Percentiles rank a stretch among this genome's conserved stretches.
phyloP scores from a whole-genome alignment of 2,888 invertebrate genomes.

The Caenorhabditis sp. region DNA sequence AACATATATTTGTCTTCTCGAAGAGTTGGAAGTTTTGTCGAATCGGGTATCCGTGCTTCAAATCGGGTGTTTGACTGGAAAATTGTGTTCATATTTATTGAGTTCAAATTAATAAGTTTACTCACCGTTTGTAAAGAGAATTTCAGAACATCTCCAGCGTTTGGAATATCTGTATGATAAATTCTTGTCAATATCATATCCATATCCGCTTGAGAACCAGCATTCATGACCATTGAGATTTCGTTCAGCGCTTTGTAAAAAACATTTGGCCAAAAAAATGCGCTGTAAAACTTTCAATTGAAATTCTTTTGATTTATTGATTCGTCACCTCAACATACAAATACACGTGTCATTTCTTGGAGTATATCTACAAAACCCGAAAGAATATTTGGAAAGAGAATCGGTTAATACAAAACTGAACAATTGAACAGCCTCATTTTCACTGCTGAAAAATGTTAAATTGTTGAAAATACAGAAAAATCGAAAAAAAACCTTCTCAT shows the following conservation, averaged over 20 bases:
- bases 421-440: constrained; percentile 80
- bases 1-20: constrained; percentile 94
- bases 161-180: constrained; percentile 67
- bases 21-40: constrained; percentile 87
- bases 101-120: background rate
- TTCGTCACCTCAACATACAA: constrained; percentile 73
- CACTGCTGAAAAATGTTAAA: constrained; percentile 33
- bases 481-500: constrained; percentile 30
- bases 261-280: constrained; percentile 93
- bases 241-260: constrained; percentile 88
- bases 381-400: constrained; percentile 92
- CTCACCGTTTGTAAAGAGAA: background rate
- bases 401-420: constrained; percentile 97
- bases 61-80: constrained; percentile 27
- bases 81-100: background rate
- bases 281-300: constrained; percentile 76
- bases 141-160: constrained; percentile 49
- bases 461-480: background rate
- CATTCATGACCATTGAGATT: constrained; percentile 80
- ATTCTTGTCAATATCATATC: constrained; percentile 62
- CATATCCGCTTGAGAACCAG: constrained; percentile 50
- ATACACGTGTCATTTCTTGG: constrained; percentile 84
- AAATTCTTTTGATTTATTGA: background rate
- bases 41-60: constrained; percentile 77
- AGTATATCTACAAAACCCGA: constrained; percentile 95